Conservation (phyloP, 2,797 vertebrate genomes). For the Caiman crocodilus region DNA sequence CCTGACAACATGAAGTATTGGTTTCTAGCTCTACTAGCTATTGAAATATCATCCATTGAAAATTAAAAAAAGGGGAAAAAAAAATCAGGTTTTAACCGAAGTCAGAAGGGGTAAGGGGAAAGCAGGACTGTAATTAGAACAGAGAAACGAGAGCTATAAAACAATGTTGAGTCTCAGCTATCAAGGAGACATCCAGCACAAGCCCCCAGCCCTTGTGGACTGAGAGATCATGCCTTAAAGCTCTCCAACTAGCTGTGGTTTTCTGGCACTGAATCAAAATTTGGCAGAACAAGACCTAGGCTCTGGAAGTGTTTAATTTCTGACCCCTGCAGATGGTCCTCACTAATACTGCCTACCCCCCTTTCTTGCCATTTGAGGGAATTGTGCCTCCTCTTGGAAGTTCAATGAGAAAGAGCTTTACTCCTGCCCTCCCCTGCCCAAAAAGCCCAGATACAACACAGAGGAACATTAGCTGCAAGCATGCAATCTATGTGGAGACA, state of each 20-base stretch:
- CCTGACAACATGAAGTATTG: neutral
- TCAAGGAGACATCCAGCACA: neutral
- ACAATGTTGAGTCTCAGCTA: neutral
- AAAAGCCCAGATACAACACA: neutral
- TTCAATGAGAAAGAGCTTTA: slow-evolving; percentile 52
- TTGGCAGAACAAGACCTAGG: slow-evolving; percentile 6
- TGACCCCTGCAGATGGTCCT: neutral
- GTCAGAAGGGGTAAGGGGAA: neutral
- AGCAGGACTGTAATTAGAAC: neutral
- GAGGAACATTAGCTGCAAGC: slow-evolving; percentile 62
- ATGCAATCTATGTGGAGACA: slow-evolving; percentile 56
- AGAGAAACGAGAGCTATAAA: neutral
- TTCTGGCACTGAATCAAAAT: neutral
- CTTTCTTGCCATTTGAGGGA: slow-evolving; percentile 52
- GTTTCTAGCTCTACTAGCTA: neutral
- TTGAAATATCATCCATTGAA: neutral
- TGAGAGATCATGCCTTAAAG: neutral
- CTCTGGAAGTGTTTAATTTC: neutral
- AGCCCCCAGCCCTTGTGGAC: neutral
- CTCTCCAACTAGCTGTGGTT: neutral
- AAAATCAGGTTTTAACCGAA: neutral
- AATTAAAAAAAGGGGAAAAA: neutral
- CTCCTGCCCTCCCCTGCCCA: slow-evolving; percentile 3
- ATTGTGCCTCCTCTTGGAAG: slow-evolving; percentile 53
- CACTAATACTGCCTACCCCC: neutral